These are phyloP conservation scores for Chromobotia macracanthus DNA, from an alignment of 2,797 vertebrate species.

Conservation along the genomic window DNA sequence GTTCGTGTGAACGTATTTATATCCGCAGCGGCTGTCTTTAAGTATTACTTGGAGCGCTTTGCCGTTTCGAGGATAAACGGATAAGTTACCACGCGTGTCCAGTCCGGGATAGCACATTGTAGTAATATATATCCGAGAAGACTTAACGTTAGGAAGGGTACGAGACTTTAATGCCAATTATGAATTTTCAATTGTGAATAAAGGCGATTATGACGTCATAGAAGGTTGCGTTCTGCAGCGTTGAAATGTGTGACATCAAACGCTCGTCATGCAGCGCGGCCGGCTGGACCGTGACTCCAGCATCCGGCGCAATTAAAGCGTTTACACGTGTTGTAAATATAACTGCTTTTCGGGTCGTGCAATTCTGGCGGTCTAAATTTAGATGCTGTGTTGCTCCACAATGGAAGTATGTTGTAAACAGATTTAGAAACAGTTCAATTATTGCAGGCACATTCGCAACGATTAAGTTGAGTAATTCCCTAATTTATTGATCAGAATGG, in stretches of 20 bases:
- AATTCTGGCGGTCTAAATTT: neutral
- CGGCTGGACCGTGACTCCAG: neutral
- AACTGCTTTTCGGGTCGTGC: neutral
- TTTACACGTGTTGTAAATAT: neutral
- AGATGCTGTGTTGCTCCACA: neutral
- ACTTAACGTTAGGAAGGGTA: neutral
- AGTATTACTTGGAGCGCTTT: neutral
- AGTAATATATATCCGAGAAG: neutral
- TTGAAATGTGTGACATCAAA: neutral
- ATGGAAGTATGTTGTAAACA: neutral
- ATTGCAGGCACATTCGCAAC: neutral
- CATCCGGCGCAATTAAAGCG: neutral
- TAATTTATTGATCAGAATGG: neutral
- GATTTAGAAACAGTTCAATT: neutral
- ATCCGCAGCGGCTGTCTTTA: neutral
- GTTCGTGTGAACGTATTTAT: neutral
- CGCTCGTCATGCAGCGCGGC: neutral
- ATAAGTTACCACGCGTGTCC: conserved; percentile 3
- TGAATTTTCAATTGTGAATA: too few relatives aligned
- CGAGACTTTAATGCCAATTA: neutral
- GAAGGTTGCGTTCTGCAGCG: neutral
- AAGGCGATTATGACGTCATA: conserved; percentile 13
- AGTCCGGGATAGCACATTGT: neutral
- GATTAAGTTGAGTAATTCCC: neutral
- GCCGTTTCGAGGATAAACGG: neutral